Percentiles rank a stretch among this genome's conserved stretches.
phyloP scores from a whole-genome alignment of 2,797 vertebrate species.

The Falco columbarius region DNA sequence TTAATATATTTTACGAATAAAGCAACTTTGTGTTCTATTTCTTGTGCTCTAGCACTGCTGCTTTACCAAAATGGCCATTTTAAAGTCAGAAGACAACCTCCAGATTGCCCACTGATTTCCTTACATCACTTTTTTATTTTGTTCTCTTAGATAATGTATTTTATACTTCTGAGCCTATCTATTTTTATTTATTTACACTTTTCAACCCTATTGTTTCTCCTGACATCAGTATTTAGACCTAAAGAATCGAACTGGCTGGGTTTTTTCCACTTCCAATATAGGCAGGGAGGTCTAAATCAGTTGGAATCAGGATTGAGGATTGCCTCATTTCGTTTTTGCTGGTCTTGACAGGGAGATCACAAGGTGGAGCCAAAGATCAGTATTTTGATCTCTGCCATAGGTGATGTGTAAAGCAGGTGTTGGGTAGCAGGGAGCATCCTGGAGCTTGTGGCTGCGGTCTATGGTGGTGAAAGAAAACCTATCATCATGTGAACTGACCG shows the following conservation, averaged over 20 bases:
- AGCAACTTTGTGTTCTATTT: not conserved
- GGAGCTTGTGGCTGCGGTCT: not conserved
- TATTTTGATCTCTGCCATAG: not conserved
- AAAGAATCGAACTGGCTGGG: not conserved
- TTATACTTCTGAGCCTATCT: not conserved
- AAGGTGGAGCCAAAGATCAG: constrained; percentile 40
- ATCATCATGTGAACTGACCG: not conserved
- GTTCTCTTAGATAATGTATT: not conserved
- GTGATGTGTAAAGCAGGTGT: rapidly evolving
- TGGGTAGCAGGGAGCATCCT: not conserved
- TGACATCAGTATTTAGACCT: not conserved
- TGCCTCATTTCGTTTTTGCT: not conserved
- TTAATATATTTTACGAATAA: not conserved
- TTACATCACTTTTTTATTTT: not conserved
- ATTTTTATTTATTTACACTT: not conserved
- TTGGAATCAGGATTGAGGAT: not conserved
- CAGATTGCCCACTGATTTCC: not conserved
- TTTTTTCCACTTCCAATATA: not conserved
- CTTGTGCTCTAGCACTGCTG: not conserved
- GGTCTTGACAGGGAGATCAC: not conserved
- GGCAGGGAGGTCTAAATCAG: not conserved
- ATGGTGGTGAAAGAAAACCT: not conserved
- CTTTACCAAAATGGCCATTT: not conserved
- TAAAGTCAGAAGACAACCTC: not conserved
- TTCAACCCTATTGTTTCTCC: not conserved